Base-by-base conservation (phyloP, 2,113 vertebrate species). In the Spheniscus mendiculus region DNA sequence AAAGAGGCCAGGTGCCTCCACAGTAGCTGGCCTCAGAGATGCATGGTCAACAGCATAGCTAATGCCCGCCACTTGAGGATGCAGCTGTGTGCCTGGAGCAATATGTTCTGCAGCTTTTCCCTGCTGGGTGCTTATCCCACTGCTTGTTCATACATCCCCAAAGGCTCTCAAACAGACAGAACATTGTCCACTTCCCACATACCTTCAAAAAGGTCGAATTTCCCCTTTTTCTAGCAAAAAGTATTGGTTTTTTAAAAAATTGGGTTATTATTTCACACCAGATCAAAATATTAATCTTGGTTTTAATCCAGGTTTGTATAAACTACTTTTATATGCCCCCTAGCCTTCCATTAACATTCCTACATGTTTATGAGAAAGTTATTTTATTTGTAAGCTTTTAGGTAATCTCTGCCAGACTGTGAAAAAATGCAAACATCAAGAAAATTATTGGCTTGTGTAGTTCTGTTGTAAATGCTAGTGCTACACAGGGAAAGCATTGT, bases 181-280 rank as follows among this genome's bases (percentile, higher is more conserved):
- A 61, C 2, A 5, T 27, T 56, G 23, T 40, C 29, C 5, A 4
- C 44, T 69, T 76, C 9, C 42, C 0, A 1, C 12, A 44, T 11
- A 12, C 30, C 12, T 77, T 91, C 30, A 32, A 53, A 67, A 83
- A 29, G 9, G 8, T 21, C 49, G 19, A 2, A 21, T 67, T 61
- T 82, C 8, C 5, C 9, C 12, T 52, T 73, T 81, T 72, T 63
- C 15, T 52, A 42, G 26, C 15, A 89, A 50, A 53, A 71, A 36
- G 4, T n/a, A n/a, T 2, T 6, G 4, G 3, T 40, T 14, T 29
- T 61, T 53, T 23, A 17, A 10, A 45, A 45, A 63, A 45, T 13
- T 34, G 12, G 3, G 4, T 47, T 70, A 38, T 53, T 59, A 30
- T 50, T 83, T 38, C n/a, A 59, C 22, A 79, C 36, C 25, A 55